Conservation (phyloP, 2,888 invertebrate genomes). For the Ornithoptera priamus region DNA sequence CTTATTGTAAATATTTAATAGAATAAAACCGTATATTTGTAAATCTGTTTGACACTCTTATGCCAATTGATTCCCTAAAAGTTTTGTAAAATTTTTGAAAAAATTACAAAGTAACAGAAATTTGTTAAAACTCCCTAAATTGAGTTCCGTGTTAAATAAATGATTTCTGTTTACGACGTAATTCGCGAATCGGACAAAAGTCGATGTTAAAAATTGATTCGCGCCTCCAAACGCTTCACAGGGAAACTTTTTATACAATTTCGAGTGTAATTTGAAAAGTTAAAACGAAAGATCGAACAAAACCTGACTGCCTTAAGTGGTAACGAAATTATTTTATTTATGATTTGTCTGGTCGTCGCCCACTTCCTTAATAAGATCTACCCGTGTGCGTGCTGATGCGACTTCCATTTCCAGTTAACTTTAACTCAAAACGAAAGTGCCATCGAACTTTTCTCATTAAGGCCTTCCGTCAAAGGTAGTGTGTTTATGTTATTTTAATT, state of each 20-base stretch:
- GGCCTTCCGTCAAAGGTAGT: slow-evolving; percentile 72
- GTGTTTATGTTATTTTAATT: slow-evolving; percentile 76
- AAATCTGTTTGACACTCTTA: not conserved
- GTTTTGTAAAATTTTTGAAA: no score
- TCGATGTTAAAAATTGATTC: slow-evolving; percentile 24
- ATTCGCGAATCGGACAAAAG: slow-evolving; percentile 11
- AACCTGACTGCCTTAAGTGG: slow-evolving; percentile 46
- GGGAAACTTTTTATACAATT: slow-evolving; percentile 69
- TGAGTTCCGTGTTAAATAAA: slow-evolving; percentile 36
- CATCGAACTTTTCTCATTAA: slow-evolving; percentile 79
- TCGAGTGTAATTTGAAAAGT: slow-evolving; percentile 60
- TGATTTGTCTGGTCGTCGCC: slow-evolving; percentile 60
- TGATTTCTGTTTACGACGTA: slow-evolving; percentile 5
- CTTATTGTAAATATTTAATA: no score
- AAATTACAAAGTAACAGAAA: not conserved
- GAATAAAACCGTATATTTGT: not conserved
- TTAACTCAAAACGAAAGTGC: slow-evolving; percentile 74
- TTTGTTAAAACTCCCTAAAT: not conserved
- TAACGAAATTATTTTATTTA: slow-evolving; percentile 67
- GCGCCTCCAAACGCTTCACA: slow-evolving; percentile 48
- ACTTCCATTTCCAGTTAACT: slow-evolving; percentile 55
- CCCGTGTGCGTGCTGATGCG: slow-evolving; percentile 64
- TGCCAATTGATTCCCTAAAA: not conserved
- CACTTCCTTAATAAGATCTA: slow-evolving; percentile 45
- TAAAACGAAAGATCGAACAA: slow-evolving; percentile 57